Evolutionary conservation across 30 jellyfish, hydroid and myxozoan genomes (phyloP), one percentile per base, ranked within the genome.

Genomic region (Haliclystus octoradiatus): DNA sequence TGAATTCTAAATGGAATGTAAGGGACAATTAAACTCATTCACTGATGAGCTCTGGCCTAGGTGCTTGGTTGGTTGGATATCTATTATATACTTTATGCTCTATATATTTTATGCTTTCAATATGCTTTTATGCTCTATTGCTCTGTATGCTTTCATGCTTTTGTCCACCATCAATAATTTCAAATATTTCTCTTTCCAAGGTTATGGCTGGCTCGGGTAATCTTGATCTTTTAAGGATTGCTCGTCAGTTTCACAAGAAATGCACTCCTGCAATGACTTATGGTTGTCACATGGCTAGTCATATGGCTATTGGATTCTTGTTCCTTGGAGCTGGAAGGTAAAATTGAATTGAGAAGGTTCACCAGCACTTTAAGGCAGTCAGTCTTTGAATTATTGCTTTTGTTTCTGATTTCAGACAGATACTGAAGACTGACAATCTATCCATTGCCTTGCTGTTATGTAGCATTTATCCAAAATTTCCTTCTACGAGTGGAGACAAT

Each of bases 271-370:
- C 77, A 33, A 66, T 81, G 2, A 46, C 95, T 0, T 89, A 89
- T 66, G 98, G 98, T 26, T 69, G 75, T 23, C 94, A 89, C 63
- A 34, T 81, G 88, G 98, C 98, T 14, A 49, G 49, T 14, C 95
- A 89, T 32, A 89, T 89, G 98, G 95, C 98, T 22, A 81, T 89
- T 34, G 98, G 98, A 2, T 82, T 89, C 72, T 76, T 89, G 57
- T 89, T 89, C 51, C 81, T 89, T 9, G 98, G 98, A 19, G 95
- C 89, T 33, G 98, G 98, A 63, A 89, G 95, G 98, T 89, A 62
- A 25, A 23, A 1, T 35, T 68, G 74, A 32, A 12, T 7, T 28
- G 66, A 24, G 26, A 64, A 64, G 63, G 67, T 32, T 3, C 69
- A 47, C n/a, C 14, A 12, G 15, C 14, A 47, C 14, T 47, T 12